phyloP scores from a whole-genome alignment of 2,888 invertebrate genomes.

The Actias luna region DNA sequence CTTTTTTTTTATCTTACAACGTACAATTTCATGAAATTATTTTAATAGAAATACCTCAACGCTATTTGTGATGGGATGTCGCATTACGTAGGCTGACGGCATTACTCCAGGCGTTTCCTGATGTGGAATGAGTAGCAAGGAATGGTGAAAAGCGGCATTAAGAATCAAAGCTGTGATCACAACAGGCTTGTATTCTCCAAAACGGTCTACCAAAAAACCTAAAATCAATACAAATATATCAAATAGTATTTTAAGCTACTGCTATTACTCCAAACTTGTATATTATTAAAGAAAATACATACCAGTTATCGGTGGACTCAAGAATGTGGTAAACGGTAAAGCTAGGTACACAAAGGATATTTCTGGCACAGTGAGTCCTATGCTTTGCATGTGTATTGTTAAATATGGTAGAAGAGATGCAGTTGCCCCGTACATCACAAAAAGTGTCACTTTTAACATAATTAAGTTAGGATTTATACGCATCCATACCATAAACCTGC shows the following conservation, averaged over 20 bases:
- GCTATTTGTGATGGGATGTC: slow-evolving; percentile 86
- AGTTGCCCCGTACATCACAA: slow-evolving; percentile 92
- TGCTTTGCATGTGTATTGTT: slow-evolving; percentile 94
- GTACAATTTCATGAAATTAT: slow-evolving; percentile 33
- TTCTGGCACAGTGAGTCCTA: slow-evolving; percentile 92
- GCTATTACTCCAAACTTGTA: not conserved
- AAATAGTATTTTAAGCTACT: not conserved
- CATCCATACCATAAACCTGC: slow-evolving; percentile 70
- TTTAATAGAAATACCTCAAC: slow-evolving; percentile 83
- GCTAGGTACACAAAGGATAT: slow-evolving; percentile 93
- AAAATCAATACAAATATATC: slow-evolving; percentile 40
- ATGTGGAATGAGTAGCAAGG: slow-evolving; percentile 89
- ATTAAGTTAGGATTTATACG: slow-evolving; percentile 89
- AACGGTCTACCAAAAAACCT: slow-evolving; percentile 93
- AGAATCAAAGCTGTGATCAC: slow-evolving; percentile 89
- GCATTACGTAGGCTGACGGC: slow-evolving; percentile 88
- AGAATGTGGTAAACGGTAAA: slow-evolving; percentile 91
- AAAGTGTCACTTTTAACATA: slow-evolving; percentile 90
- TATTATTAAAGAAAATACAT: slow-evolving; percentile 44
- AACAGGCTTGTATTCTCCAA: slow-evolving; percentile 92
- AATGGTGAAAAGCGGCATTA: slow-evolving; percentile 90
- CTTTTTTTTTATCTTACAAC: slow-evolving; percentile 28
- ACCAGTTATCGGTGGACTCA: slow-evolving; percentile 92
- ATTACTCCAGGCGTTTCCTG: slow-evolving; percentile 89
- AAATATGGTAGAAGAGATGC: slow-evolving; percentile 92